Evolutionary conservation across 2,113 vertebrate species (phyloP), one percentile per base, ranked within the genome.

Genomic region (Scytalopus superciliaris): DNA sequence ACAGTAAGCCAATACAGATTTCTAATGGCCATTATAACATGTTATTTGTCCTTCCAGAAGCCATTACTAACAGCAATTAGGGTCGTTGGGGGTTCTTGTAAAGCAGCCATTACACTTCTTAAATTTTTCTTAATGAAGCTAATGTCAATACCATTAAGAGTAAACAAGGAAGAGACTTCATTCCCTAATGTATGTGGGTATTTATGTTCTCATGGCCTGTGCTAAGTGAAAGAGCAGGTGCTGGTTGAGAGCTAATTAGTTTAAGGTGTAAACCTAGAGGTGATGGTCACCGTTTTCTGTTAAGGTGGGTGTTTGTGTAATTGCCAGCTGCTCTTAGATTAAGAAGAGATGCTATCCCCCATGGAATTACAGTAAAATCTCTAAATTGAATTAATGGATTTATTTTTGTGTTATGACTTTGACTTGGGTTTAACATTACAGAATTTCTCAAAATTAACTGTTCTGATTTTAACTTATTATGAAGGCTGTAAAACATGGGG

Each of bases 121-220:
- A 66, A 45, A 69, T 95, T 96, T 93, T 96, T 90, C 92, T 68
- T 97, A 96, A 95, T 95, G 92, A 95, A 94, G 73, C 35, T 95
- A 94, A 93, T 80, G 68, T 72, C 92, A 84, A 64, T 45, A 44
- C 56, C 52, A 78, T 94, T 96, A 93, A 47, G 79, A 60, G 39
- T 77, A 95, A 88, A 47, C 50, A 80, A 55, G 50, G 63, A 92
- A 84, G 59, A 77, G 42, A n/a, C 50, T 82, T 86, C 35, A 70
- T 83, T 95, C 89, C 72, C 85, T 77, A 47, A 40, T 80, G 78
- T 83, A n/a, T 8, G 21, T 56, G 81, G 66, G 24, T 79, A 88
- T 91, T 95, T 86, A 39, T 31, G 67, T 60, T 73, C 68, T 91
- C 27, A 11, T 50, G 35, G 68, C 42, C 67, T 62, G 82, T 52